Conservation (phyloP, 2,113 vertebrate species). For the Albula glossodonta region DNA sequence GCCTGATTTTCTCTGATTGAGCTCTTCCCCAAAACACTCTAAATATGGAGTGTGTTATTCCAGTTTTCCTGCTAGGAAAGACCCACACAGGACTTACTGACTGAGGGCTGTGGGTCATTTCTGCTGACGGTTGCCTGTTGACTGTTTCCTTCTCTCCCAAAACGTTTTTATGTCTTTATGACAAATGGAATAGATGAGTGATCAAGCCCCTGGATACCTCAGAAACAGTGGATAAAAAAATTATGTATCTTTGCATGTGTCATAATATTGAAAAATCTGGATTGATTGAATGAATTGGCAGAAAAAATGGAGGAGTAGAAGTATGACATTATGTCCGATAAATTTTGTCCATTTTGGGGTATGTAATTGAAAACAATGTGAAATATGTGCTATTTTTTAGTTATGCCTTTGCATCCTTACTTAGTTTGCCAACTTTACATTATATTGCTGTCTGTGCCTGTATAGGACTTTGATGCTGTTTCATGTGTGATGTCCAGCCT, state of each 20-base stretch:
- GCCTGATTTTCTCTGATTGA: background rate
- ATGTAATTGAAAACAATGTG: too few species aligned
- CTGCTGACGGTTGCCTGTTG: background rate
- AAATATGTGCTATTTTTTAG: too few species aligned
- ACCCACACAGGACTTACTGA: background rate
- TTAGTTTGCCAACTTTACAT: too few species aligned
- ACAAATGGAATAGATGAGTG: background rate
- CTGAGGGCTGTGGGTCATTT: background rate
- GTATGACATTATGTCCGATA: too few species aligned
- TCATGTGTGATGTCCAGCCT: too few species aligned
- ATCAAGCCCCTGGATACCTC: background rate
- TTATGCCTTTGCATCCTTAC: too few species aligned
- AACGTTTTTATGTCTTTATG: background rate
- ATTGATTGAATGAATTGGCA: too few species aligned
- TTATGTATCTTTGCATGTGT: background rate
- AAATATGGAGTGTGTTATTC: constrained; percentile 5
- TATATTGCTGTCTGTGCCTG: too few species aligned
- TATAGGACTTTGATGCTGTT: too few species aligned
- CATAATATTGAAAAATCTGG: background rate
- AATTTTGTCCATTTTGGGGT: too few species aligned
- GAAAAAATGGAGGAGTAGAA: too few species aligned
- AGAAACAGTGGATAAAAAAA: background rate
- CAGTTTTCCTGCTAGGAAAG: background rate
- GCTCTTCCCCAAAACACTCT: background rate
- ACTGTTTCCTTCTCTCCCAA: background rate